These are phyloP conservation scores for Drosophila asahinai DNA, from an alignment of 1,140 invertebrate genomes.

Conservation along the genomic window DNA sequence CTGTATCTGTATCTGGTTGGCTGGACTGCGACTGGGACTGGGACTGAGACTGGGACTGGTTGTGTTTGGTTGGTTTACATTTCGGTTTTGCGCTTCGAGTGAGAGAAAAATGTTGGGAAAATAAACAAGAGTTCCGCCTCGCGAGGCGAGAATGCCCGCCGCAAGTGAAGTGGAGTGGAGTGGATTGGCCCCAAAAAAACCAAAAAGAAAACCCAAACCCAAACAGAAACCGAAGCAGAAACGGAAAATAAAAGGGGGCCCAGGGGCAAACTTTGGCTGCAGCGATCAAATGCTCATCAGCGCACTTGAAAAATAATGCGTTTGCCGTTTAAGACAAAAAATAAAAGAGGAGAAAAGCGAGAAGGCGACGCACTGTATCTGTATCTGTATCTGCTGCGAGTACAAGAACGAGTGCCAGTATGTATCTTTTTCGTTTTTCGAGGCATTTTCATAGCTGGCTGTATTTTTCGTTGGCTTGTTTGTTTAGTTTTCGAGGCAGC, in stretches of 20 bases:
- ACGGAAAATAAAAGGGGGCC: constrained; percentile 19
- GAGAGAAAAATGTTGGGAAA: constrained; percentile 81
- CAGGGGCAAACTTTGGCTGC: constrained; percentile 52
- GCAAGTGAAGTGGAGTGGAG: constrained; percentile 31
- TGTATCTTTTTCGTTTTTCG: constrained; percentile 54
- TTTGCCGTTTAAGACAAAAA: constrained; percentile 61
- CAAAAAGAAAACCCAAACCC: not conserved
- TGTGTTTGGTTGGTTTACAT: constrained; percentile 74
- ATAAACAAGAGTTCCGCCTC: constrained; percentile 63
- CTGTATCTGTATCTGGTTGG: constrained; percentile 43
- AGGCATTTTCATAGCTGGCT: constrained; percentile 70
- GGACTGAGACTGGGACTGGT: constrained; percentile 15
- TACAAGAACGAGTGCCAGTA: constrained; percentile 28
- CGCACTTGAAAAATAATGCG: constrained; percentile 82
- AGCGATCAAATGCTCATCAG: constrained; percentile 82
- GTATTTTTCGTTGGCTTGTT: constrained; percentile 78
- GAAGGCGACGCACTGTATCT: constrained; percentile 4
- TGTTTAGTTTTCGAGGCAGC: constrained; percentile 77
- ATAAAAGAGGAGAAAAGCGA: not conserved
- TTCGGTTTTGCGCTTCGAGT: constrained; percentile 76
- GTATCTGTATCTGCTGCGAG: constrained; percentile 42
- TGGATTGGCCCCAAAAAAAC: constrained; percentile 42
- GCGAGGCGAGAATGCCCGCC: constrained; percentile 47
- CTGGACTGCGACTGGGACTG: constrained; percentile 17
- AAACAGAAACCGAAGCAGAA: constrained; percentile 12